Evolutionary conservation across 2,113 vertebrate species (phyloP), one percentile per base, ranked within the genome.

Genomic region (Lethenteron reissneri): DNA sequence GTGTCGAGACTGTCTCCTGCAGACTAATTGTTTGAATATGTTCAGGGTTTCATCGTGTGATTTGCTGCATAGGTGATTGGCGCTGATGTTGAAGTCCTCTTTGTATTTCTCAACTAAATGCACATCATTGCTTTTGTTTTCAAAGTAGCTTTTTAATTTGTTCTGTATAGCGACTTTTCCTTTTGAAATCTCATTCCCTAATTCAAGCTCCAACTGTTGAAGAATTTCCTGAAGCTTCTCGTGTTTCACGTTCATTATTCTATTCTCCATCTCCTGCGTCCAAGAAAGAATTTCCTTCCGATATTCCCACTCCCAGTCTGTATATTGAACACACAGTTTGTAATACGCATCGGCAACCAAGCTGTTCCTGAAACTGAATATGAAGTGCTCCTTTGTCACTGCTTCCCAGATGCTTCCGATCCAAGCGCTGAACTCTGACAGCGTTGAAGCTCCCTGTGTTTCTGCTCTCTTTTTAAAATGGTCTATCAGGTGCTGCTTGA

Each of bases 321-420:
- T 75, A 72, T 71, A 79, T 60, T 83, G 74, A 41, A 75, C 71
- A 70, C 78, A 81, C 8, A 83, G 73, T 17, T 21, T 77, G 72
- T 77, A 78, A 74, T 80, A 81, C 7, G 79, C 80, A 71, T 81
- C 78, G 70, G 80, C 80, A 62, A 80, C 81, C 1, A 81, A 71
- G n/a, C 78, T 81, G 62, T 82, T 83, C 69, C 78, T 79, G 73
- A 82, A 75, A 58, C 75, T 72, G 71, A 79, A 74, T 11, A 76
- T 72, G 74, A 81, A 81, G 17, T 76, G 79, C n/a, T 77, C 74
- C 60, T 75, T 72, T 78, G 77, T 80, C 56, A 84, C 77, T 2
- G 72, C 72, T 57, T 81, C 80, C 81, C 83, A 81, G 70, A 83
- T 69, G 13, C 71, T 68, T 73, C 12, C 73, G 41, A 77, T 77